phyloP scores from a whole-genome alignment of 2,888 invertebrate genomes.

The Netelia inedita region DNA sequence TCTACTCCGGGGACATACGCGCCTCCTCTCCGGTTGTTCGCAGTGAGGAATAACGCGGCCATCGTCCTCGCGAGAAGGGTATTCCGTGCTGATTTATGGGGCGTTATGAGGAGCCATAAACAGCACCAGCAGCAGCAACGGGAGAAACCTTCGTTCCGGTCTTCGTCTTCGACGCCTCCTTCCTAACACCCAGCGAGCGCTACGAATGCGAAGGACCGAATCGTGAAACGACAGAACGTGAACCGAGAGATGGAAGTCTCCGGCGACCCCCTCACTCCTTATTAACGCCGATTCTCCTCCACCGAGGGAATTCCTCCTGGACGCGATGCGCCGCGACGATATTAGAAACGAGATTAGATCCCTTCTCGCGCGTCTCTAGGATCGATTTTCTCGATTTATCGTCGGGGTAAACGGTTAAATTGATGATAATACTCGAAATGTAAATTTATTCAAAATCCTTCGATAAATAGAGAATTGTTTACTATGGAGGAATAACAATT shows the following conservation, averaged over 20 bases:
- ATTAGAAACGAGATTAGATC: constrained; percentile 55
- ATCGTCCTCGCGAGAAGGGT: constrained; percentile 80
- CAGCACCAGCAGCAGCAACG: constrained; percentile 81
- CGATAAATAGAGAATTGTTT: too few species aligned
- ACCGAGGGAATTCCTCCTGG: constrained; percentile 48
- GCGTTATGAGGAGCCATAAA: constrained; percentile 87
- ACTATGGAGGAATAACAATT: too few species aligned
- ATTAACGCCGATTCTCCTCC: constrained; percentile 76
- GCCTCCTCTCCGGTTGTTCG: constrained; percentile 46
- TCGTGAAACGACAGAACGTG: constrained; percentile 63
- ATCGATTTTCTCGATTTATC: constrained; percentile 4
- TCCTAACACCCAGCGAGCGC: constrained; percentile 31
- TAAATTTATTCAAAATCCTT: too few species aligned
- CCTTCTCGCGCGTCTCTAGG: constrained; percentile 7
- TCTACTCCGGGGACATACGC: constrained; percentile 20
- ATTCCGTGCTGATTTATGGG: constrained; percentile 86
- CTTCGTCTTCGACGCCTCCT: constrained; percentile 75
- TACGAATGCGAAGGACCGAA: constrained; percentile 45
- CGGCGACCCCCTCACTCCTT: constrained; percentile 73
- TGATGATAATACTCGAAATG: too few species aligned
- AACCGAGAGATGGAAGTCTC: constrained; percentile 74
- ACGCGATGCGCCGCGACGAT: constrained; percentile 21
- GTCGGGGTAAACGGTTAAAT: background rate
- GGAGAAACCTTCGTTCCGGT: constrained; percentile 76
- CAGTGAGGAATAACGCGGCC: constrained; percentile 47